These are phyloP conservation scores for Drosophila watanabei DNA, from an alignment of 1,140 invertebrate genomes.

Conservation along the genomic window DNA sequence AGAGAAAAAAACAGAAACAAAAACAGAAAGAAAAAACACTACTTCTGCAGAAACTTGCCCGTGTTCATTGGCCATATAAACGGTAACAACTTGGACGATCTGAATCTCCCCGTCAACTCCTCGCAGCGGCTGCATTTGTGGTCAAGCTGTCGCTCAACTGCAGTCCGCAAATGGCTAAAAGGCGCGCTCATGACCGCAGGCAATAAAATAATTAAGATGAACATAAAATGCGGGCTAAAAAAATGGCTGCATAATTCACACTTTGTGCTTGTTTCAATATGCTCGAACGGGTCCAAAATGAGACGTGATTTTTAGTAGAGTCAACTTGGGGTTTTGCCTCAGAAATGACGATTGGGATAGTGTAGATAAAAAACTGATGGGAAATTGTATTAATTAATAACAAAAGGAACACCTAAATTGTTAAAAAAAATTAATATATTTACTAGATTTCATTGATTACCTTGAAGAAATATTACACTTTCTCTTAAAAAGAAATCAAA, in stretches of 20 bases:
- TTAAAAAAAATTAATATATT: no score
- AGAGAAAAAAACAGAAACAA: conserved; percentile 11
- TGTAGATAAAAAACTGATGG: neutral
- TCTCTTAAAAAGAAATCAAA: neutral
- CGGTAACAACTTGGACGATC: conserved; percentile 75
- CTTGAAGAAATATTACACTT: neutral
- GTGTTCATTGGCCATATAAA: conserved; percentile 82
- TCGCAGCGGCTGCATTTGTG: conserved; percentile 43
- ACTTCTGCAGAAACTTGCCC: conserved; percentile 62
- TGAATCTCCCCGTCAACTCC: conserved; percentile 41
- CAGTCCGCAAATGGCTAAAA: conserved; percentile 79
- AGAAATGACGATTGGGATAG: neutral
- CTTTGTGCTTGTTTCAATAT: conserved; percentile 56
- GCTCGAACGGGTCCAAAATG: conserved; percentile 35
- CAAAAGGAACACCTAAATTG: neutral
- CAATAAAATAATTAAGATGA: conserved; percentile 82
- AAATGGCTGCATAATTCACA: conserved; percentile 80
- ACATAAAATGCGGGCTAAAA: conserved; percentile 47
- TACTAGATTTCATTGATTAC: no score
- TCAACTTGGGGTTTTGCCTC: conserved; percentile 14
- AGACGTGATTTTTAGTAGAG: conserved; percentile 18
- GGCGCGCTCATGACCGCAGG: conserved; percentile 81
- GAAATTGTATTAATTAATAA: no score
- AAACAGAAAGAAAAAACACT: conserved; percentile 13
- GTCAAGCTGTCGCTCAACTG: conserved; percentile 65